A percentile compares a stretch with the other conserved stretches of the same genome.
Evolutionary conservation across 53 echinoderm and acorn worm genomes (phyloP).

Genomic region (Actinopyga echinites): DNA sequence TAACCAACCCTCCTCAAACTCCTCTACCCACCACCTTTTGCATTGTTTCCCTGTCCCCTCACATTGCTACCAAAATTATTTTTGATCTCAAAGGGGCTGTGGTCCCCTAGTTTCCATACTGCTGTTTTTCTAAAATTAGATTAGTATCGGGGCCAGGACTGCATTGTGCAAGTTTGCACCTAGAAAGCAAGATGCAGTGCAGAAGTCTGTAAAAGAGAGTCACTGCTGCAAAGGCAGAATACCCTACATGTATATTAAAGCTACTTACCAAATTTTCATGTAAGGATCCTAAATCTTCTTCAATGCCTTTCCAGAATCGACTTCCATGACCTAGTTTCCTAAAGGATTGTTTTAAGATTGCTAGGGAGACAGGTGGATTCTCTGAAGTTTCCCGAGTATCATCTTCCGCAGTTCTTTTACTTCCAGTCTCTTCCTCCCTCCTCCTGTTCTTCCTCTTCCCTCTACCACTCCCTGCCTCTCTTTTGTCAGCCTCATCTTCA

Average conservation of each 20-base stretch:
- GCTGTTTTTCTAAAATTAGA: no score
- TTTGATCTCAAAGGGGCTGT: no score
- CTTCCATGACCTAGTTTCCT: neutral
- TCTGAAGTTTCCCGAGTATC: neutral
- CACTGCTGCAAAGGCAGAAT: no score
- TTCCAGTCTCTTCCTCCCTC: neutral
- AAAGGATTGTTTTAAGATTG: neutral
- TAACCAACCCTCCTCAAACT: no score
- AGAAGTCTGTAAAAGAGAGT: no score
- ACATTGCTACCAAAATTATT: no score
- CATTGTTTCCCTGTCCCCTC: no score
- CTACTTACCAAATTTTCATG: neutral
- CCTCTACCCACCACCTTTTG: no score
- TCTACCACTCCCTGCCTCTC: neutral
- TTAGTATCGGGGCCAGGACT: no score
- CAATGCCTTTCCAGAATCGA: conserved; percentile 1
- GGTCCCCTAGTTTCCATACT: no score
- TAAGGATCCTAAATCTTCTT: neutral
- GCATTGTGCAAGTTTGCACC: no score
- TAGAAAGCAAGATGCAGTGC: no score
- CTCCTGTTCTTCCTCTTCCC: neutral
- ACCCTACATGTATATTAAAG: neutral
- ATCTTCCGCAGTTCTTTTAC: neutral
- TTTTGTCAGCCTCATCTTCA: neutral
- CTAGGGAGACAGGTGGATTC: neutral